Evolutionary conservation across 2,797 vertebrate genomes (phyloP).

Genomic region (Sparus aurata): DNA sequence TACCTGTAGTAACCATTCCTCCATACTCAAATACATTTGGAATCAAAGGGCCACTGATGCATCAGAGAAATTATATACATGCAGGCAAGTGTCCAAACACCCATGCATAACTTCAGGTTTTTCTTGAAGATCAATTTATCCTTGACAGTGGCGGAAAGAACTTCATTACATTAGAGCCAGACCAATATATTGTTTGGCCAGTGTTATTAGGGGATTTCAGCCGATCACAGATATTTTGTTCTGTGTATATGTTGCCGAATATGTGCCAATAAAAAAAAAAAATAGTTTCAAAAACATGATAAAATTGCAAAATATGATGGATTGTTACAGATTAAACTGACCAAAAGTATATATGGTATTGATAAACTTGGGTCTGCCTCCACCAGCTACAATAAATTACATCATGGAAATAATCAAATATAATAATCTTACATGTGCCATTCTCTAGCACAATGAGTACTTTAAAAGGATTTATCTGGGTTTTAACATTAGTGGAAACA

Average conservation of each 20-base stretch:
- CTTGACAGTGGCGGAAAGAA: neutral
- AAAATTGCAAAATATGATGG: neutral
- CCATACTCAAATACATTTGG: neutral
- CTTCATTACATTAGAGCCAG: no score
- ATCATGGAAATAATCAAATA: neutral
- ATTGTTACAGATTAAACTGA: neutral
- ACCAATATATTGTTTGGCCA: no score
- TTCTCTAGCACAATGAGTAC: neutral
- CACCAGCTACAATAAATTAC: neutral
- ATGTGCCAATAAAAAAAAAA: no score
- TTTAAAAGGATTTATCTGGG: no score
- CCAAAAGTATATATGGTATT: neutral
- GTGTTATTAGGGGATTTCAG: no score
- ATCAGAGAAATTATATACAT: neutral
- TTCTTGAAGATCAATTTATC: neutral
- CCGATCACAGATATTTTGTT: no score
- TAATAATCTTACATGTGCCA: neutral
- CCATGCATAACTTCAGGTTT: neutral
- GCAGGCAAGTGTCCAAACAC: neutral
- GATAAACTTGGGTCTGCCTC: neutral
- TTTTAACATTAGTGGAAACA: no score
- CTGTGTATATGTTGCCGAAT: no score
- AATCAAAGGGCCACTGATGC: neutral
- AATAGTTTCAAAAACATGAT: neutral
- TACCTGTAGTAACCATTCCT: neutral